A percentile compares a stretch with the other conserved stretches of the same genome.
Evolutionary conservation across 2,113 vertebrate species (phyloP).

Genomic region (Loxodonta africana): DNA sequence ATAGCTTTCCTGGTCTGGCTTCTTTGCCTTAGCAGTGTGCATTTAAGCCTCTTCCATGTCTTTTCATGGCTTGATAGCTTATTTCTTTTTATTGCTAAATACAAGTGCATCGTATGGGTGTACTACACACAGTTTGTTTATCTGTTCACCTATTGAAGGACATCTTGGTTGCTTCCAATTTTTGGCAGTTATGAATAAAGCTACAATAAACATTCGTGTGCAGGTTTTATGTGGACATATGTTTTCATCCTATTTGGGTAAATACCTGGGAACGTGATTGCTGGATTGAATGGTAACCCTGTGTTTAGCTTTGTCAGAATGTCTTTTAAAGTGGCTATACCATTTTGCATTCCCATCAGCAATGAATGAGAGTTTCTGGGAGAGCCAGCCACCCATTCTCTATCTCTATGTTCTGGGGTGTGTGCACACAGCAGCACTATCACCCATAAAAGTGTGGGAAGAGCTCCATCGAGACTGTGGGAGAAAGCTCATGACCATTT

Average conservation of each 20-base stretch:
- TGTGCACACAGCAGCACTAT: neutral
- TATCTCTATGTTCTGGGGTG: neutral
- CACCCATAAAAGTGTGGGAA: neutral
- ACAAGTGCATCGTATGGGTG: neutral
- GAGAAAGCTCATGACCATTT: neutral
- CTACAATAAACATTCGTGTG: no score
- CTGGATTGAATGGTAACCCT: neutral
- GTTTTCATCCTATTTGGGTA: neutral
- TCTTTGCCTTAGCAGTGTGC: neutral
- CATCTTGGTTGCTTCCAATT: neutral
- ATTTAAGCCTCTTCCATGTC: neutral
- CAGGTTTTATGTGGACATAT: neutral
- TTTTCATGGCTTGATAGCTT: no score
- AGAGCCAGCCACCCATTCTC: neutral
- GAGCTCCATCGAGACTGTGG: neutral
- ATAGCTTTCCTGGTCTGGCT: neutral
- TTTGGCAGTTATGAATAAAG: neutral
- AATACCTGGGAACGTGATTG: neutral
- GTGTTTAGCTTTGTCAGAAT: neutral
- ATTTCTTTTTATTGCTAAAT: no score
- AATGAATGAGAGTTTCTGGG: neutral
- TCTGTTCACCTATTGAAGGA: neutral
- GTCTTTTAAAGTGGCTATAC: no score
- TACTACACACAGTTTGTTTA: neutral
- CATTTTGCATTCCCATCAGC: neutral